Evolutionary conservation across 2,113 vertebrate species (phyloP).

Genomic region (Daphoenositta chrysoptera): DNA sequence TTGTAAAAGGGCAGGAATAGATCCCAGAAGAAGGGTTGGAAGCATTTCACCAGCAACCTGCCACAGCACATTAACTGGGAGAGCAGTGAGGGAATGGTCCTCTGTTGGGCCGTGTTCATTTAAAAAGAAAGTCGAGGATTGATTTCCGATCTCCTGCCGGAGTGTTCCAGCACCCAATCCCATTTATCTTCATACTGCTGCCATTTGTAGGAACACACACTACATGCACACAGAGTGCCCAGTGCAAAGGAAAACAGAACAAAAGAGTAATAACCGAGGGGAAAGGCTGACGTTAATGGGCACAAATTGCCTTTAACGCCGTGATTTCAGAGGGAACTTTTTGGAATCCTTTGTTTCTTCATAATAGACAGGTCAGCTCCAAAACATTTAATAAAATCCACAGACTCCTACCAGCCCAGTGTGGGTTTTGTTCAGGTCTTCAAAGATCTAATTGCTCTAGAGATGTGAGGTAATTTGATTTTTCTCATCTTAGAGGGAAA

Average conservation of each 20-base stretch:
- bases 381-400: constrained; percentile 23
- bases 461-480: constrained; percentile 24
- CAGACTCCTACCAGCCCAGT: neutral
- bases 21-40: neutral
- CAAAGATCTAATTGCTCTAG: constrained; percentile 3
- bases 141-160: constrained; percentile 21
- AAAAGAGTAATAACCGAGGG: neutral
- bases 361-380: neutral
- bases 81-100: neutral
- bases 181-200: constrained; percentile 46
- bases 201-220: constrained; percentile 12
- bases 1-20: neutral
- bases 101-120: neutral
- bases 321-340: neutral
- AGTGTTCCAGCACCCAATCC: neutral
- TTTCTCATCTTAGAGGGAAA: neutral
- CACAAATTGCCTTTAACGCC: neutral
- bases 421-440: neutral
- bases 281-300: neutral
- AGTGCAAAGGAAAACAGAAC: neutral
- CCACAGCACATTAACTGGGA: neutral
- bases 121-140: constrained; percentile 7
- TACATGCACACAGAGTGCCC: neutral
- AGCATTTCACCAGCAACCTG: neutral
- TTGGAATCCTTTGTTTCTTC: neutral